These are phyloP conservation scores for Macrochelys suwanniensis DNA, from an alignment of 2,797 vertebrate species.

Conservation along the genomic window DNA sequence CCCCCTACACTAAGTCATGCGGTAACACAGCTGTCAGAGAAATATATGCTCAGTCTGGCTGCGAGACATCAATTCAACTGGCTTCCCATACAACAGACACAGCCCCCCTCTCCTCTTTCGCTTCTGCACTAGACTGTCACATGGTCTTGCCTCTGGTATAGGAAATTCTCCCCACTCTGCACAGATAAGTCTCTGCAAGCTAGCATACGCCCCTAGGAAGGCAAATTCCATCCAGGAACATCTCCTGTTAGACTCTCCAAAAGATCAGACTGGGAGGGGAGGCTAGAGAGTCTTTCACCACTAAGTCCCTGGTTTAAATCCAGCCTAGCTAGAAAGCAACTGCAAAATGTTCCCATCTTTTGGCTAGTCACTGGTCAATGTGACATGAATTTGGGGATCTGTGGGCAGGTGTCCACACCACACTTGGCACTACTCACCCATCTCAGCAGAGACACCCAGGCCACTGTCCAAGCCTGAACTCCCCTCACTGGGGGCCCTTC, in stretches of 20 bases:
- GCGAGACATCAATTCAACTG: not conserved
- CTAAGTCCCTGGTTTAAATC: not conserved
- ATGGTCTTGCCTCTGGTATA: not conserved
- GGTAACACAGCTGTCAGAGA: not conserved
- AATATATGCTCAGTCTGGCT: not conserved
- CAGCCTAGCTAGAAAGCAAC: not conserved
- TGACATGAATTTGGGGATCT: not conserved
- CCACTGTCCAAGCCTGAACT: not conserved
- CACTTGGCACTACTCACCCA: not conserved
- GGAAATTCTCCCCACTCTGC: not conserved
- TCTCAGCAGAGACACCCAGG: not conserved
- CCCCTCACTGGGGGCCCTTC: not conserved
- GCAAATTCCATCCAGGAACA: not conserved
- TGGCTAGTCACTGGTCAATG: not conserved
- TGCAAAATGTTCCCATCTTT: not conserved
- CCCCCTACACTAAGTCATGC: not conserved
- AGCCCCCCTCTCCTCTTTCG: not conserved
- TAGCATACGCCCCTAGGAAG: not conserved
- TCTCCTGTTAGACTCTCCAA: not conserved
- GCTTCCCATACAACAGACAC: not conserved
- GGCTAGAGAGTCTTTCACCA: not conserved
- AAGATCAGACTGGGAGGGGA: not conserved
- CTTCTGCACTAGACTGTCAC: not conserved
- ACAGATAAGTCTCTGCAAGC: not conserved
- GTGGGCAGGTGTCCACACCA: not conserved